A percentile compares a stretch with the other conserved stretches of the same genome.
phyloP scores from a whole-genome alignment of 2,113 vertebrate genomes.

The Zingel zingel region DNA sequence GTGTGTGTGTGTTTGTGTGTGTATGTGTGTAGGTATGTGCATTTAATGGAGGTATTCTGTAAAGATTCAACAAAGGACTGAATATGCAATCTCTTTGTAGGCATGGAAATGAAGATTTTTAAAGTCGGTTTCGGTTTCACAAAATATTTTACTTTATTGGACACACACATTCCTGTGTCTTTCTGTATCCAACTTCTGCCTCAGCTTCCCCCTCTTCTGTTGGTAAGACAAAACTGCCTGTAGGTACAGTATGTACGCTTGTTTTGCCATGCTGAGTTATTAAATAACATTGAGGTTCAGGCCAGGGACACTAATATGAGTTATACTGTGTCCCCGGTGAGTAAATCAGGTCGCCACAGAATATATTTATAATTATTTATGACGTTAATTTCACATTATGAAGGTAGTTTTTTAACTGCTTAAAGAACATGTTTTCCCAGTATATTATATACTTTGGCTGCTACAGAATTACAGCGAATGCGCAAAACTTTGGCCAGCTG shows the following conservation, averaged over 20 bases:
- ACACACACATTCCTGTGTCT: not conserved
- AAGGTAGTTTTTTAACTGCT: slow-evolving; percentile 5
- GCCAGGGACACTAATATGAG: not conserved
- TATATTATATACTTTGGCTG: not conserved
- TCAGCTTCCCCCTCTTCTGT: slow-evolving; percentile 35
- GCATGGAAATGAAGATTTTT: not conserved
- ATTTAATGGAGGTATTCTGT: slow-evolving; percentile 5
- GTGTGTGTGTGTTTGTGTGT: slow-evolving; percentile 16
- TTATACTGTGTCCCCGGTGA: not conserved
- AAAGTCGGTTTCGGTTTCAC: not conserved
- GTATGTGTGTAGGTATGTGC: not conserved
- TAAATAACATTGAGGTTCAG: slow-evolving; percentile 14
- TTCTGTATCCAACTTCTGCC: not conserved
- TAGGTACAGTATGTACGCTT: slow-evolving; percentile 40
- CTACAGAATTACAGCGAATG: not conserved
- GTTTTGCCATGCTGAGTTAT: slow-evolving; percentile 40
- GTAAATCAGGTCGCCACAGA: not conserved
- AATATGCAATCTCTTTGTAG: not conserved
- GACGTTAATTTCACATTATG: not conserved
- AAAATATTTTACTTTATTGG: not conserved
- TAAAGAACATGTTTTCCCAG: not conserved
- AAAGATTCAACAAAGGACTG: not conserved
- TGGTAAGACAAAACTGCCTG: slow-evolving; percentile 48
- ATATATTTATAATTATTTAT: not conserved
- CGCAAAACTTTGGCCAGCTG: not conserved